These are phyloP conservation scores for Anomalospiza imberbis DNA, from an alignment of 2,797 vertebrate genomes.

Conservation along the genomic window DNA sequence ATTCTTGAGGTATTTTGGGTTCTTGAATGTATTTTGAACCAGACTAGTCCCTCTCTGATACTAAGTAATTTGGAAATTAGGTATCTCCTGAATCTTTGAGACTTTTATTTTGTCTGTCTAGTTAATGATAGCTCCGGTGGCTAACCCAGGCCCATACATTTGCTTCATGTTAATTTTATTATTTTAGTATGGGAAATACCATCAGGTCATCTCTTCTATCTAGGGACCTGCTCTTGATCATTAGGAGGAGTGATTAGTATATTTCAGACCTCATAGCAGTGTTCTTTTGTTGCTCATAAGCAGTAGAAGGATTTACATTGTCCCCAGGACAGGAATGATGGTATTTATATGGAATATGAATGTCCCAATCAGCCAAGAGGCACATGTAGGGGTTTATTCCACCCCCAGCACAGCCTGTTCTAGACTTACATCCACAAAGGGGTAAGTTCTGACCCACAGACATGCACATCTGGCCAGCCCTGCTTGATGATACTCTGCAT, in stretches of 20 bases:
- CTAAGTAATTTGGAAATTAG: neutral
- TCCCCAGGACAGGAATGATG: neutral
- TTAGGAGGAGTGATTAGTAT: neutral
- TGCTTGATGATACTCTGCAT: neutral
- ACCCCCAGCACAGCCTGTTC: neutral
- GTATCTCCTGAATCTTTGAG: neutral
- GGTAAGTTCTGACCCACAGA: neutral
- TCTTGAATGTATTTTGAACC: neutral
- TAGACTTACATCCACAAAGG: neutral
- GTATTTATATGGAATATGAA: neutral
- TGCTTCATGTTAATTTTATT: neutral
- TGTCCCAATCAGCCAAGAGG: neutral
- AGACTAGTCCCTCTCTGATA: neutral
- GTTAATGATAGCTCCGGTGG: neutral
- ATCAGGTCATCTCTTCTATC: neutral
- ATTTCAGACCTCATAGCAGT: neutral
- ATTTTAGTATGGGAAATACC: neutral
- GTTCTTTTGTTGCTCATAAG: neutral
- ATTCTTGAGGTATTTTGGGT: neutral
- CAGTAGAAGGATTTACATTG: neutral
- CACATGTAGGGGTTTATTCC: neutral
- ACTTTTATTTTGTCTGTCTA: neutral
- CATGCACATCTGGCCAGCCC: neutral
- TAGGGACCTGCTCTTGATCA: neutral
- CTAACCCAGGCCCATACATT: neutral